These are phyloP conservation scores for Drosophila subobscura DNA, from an alignment of 1,140 invertebrate species.

Conservation along the genomic window DNA sequence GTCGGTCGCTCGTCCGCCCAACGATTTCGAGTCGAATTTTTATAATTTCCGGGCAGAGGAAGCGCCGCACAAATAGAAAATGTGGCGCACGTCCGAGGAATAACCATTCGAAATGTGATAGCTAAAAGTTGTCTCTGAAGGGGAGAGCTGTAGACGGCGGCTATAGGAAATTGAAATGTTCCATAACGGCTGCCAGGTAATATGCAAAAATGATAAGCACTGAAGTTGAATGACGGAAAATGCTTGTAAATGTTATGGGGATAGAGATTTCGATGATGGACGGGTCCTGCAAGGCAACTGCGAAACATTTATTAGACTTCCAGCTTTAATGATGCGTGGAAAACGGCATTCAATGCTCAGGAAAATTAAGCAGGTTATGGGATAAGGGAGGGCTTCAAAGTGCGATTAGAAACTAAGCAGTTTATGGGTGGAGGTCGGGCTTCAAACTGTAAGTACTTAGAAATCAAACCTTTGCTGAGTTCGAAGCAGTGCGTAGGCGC, in stretches of 20 bases:
- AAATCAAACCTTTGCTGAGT: too few relatives aligned
- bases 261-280: neutral
- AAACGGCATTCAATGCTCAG: too few relatives aligned
- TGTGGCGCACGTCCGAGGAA: constrained; percentile 36
- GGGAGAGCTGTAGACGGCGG: constrained; percentile 1
- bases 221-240: constrained; percentile 1
- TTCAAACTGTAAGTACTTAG: too few relatives aligned
- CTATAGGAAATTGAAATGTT: constrained; percentile 73
- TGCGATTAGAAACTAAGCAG: too few relatives aligned
- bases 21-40: constrained; percentile 37
- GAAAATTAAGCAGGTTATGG: too few relatives aligned
- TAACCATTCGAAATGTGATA: constrained; percentile 69
- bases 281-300: too few relatives aligned
- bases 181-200: constrained; percentile 34
- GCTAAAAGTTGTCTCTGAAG: constrained; percentile 25
- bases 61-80: constrained; percentile 58
- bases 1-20: constrained; percentile 2
- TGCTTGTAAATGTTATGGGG: too few relatives aligned
- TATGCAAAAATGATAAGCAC: constrained; percentile 64
- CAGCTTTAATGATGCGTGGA: too few relatives aligned
- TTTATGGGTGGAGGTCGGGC: too few relatives aligned
- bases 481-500: too few relatives aligned
- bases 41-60: constrained; percentile 75
- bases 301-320: too few relatives aligned
- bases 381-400: too few relatives aligned